Evolutionary conservation across 2,113 vertebrate species (phyloP).

Genomic region (Limanda limanda): DNA sequence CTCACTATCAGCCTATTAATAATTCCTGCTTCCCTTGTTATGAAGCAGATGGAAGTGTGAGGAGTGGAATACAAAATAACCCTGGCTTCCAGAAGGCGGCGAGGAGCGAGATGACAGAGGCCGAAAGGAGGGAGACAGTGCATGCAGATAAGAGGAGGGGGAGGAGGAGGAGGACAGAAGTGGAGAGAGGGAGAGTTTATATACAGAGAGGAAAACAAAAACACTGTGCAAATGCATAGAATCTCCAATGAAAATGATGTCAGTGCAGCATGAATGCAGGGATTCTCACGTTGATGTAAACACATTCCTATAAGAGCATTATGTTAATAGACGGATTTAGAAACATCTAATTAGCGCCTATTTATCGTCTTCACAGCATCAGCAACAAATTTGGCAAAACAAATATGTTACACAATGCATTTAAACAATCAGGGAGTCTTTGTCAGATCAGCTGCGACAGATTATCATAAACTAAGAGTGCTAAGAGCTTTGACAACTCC

Average conservation of each 20-base stretch:
- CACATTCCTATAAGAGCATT: background rate
- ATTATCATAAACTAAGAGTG: too few relatives aligned
- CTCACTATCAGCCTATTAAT: constrained; percentile 67
- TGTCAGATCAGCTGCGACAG: too few relatives aligned
- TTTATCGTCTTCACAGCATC: background rate
- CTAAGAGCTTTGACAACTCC: too few relatives aligned
- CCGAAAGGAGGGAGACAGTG: constrained; percentile 19
- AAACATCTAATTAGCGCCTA: background rate
- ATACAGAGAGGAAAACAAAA: background rate
- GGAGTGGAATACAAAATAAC: constrained; percentile 61
- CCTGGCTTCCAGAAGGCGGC: constrained; percentile 45
- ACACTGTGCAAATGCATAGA: background rate
- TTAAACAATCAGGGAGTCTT: too few relatives aligned
- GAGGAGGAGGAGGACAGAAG: background rate
- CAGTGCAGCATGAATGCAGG: background rate
- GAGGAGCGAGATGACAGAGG: constrained; percentile 45
- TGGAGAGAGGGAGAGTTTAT: background rate
- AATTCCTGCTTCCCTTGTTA: constrained; percentile 62
- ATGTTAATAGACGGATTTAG: background rate
- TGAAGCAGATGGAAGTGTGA: constrained; percentile 63
- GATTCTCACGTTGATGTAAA: background rate
- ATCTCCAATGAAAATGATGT: background rate
- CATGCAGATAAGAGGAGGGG: constrained; percentile 11
- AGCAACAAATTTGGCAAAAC: too few relatives aligned
- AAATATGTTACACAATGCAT: background rate